Base-by-base conservation (phyloP, 2,888 invertebrate species). In the Sinhomidia bicolor region DNA sequence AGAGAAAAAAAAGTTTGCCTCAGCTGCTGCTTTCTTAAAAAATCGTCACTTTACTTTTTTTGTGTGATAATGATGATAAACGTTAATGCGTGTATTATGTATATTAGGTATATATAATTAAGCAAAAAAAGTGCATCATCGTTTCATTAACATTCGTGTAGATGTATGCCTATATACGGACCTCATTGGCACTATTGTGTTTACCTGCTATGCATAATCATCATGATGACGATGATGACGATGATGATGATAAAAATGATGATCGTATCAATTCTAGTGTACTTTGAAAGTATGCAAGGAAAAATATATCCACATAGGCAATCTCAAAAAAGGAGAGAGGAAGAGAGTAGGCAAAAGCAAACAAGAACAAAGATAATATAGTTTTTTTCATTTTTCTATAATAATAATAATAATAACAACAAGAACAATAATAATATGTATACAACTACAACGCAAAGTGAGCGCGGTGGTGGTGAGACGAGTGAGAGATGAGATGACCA, bases 401-500 rank as follows among this genome's bases (percentile, higher is more conserved):
- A 36, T 36, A 36, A 36, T n/a, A n/a, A n/a, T n/a, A n/a, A n/a
- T n/a, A n/a, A n/a, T n/a, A n/a, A n/a, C n/a, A n/a, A n/a, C n/a
- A n/a, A n/a, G n/a, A n/a, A n/a, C n/a, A n/a, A n/a, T n/a, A n/a
- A n/a, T 36, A 36, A 12, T 79, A 20, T 60, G 2, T 20, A 12
- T 36, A 17, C 60, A 79, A 79, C 41, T 36, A 60, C 14, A 20
- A 60, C 20, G 14, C 14, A 32, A 41, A 76, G 14, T 54, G 51
- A 51, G 17, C 1, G 76, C 26, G 51, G 51, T 51, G 23, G n/a
- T n/a, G n/a, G n/a, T n/a, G n/a, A n/a, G n/a, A n/a, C n/a, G n/a
- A n/a, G n/a, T n/a, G n/a, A n/a, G n/a, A 51, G 47, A 74, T 65
- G 84, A 36, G 68, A 54, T 79, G 85, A 85, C 80, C 86, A 86